phyloP scores from a whole-genome alignment of 2,113 vertebrate genomes.

The Falcunculus frontatus region DNA sequence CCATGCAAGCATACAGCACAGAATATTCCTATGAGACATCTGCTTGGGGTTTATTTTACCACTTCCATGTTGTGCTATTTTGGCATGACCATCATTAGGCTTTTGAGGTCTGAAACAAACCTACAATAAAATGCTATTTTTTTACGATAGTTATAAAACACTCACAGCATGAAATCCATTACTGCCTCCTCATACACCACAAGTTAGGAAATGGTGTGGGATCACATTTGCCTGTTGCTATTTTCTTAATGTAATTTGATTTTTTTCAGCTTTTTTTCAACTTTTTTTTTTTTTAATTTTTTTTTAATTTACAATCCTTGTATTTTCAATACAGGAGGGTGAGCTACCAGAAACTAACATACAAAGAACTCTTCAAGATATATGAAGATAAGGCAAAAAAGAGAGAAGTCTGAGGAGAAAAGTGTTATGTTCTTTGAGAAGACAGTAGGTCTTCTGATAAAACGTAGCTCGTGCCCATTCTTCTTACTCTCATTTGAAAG shows the following conservation, averaged over 20 bases:
- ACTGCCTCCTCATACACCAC: not conserved
- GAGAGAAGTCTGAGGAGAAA: not conserved
- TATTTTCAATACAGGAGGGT: not conserved
- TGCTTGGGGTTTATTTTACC: slow-evolving; percentile 1
- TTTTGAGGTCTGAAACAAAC: slow-evolving; percentile 34
- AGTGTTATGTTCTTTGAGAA: not conserved
- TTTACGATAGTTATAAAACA: not conserved
- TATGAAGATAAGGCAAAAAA: not conserved
- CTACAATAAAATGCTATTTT: slow-evolving; percentile 1
- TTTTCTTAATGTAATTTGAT: not conserved
- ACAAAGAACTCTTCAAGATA: not conserved
- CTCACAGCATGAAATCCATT: not conserved
- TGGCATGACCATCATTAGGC: not conserved
- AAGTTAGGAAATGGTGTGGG: slow-evolving; percentile 1
- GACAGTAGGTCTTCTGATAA: not conserved
- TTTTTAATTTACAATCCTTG: not conserved
- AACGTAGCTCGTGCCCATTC: not conserved
- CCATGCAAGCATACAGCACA: not conserved
- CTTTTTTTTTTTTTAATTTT: fast-evolving
- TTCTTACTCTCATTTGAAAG: not conserved
- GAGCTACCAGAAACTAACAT: not conserved
- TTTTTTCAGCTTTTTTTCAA: not conserved
- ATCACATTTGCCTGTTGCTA: not conserved
- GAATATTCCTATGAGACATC: not conserved
- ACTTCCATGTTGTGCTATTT: not conserved